Conservation (phyloP, 2,888 invertebrate genomes). For the Seira sanloemensis region DNA sequence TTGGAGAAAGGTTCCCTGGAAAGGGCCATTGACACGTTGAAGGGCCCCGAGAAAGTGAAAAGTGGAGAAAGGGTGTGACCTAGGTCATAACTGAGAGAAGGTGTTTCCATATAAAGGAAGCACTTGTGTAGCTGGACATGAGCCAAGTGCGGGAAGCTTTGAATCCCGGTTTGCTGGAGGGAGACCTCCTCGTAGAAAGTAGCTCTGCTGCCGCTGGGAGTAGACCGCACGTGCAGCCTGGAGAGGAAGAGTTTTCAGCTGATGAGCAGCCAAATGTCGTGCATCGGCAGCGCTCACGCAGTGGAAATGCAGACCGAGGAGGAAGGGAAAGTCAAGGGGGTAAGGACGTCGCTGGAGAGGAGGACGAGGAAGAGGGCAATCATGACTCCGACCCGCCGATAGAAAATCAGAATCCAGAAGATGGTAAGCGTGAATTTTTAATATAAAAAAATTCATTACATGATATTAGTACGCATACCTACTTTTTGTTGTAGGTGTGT, state of each 20-base stretch:
- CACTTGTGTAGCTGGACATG: constrained; percentile 60
- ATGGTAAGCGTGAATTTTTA: too few relatives aligned
- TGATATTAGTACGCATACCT: too few relatives aligned
- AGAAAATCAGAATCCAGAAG: constrained; percentile 67
- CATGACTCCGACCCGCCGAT: constrained; percentile 70
- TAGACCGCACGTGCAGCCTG: constrained; percentile 44
- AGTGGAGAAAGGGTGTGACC: constrained; percentile 44
- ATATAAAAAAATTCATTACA: constrained; percentile 8
- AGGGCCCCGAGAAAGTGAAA: constrained; percentile 5
- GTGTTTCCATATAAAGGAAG: constrained; percentile 39
- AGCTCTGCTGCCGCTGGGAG: constrained; percentile 20
- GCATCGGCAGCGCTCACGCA: neutral
- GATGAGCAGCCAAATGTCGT: constrained; percentile 10
- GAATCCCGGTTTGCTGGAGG: constrained; percentile 66
- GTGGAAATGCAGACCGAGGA: neutral
- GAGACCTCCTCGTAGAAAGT: constrained; percentile 38
- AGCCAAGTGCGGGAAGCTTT: constrained; percentile 71
- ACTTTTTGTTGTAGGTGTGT: too few relatives aligned
- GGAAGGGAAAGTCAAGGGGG: neutral
- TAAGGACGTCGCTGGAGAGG: constrained; percentile 9
- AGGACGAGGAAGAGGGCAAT: constrained; percentile 45
- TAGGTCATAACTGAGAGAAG: constrained; percentile 47
- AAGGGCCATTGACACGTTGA: neutral
- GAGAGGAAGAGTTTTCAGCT: constrained; percentile 30
- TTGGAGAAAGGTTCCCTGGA: constrained; percentile 18